Evolutionary conservation across 2,888 invertebrate genomes (phyloP), one percentile per base, ranked within the genome.

Genomic region (Tolmerus cingulatus): DNA sequence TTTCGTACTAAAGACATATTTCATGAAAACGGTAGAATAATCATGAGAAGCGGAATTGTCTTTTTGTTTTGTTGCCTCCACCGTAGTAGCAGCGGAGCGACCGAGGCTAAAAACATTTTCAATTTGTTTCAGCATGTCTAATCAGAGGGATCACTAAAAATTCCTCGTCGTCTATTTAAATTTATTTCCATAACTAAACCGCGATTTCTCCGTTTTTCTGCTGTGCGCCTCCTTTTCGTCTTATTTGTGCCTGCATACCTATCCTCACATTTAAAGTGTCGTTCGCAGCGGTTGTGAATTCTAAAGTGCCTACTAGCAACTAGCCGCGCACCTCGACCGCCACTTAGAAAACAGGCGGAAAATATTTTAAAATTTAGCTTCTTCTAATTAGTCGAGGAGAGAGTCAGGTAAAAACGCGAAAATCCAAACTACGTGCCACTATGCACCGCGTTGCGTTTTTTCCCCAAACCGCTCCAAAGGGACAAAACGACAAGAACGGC

Each of bases 81-180:
- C 23, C 27, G 23, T 23, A 12, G 27, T 19, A 85, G 46, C 23
- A 57, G 78, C 77, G 34, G 57, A 66, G 16, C 30, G 30, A 66
- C 79, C 19, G 37, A 87, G 37, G 74, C 19, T 79, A 79, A 81
- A 37, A 76, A 66, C 76, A 76, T 86, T 87, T 87, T 87, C 87
- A 87, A 87, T 87, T 87, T 87, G 87, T 87, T 87, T 55, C 87
- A 77, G 79, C 87, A 87, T 87, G 87, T 87, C 87, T 87, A 87
- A 87, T 87, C 87, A 87, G 86, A 30, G 86, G 87, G 77, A 87
- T 87, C 87, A 87, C 87, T 79, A 87, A 79, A 66, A 87, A 81
- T 85, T 85, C 85, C 85, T 85, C 77, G 87, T 87, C 87, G 76
- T 87, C 87, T 87, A 87, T 78, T 87, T 87, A 81, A 87, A 87